A percentile compares a stretch with the other conserved stretches of the same genome.
phyloP scores from a whole-genome alignment of 2,888 invertebrate genomes.

The Carterocephalus palaemon region DNA sequence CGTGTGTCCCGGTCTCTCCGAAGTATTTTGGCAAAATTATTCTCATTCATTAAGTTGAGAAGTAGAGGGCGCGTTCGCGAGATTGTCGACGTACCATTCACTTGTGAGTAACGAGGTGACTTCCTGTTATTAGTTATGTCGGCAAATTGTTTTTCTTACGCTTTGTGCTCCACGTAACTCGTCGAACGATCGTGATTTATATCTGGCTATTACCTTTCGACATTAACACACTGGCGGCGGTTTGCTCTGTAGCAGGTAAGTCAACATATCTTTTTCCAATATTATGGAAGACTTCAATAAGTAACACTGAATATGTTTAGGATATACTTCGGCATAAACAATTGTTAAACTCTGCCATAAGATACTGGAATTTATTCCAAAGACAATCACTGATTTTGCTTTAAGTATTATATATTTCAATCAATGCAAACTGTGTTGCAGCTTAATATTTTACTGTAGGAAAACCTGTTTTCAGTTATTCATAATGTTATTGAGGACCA shows the following conservation, averaged over 20 bases:
- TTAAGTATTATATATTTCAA: too few relatives aligned
- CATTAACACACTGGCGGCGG: constrained; percentile 25
- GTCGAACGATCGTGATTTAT: constrained; percentile 24
- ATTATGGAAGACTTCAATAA: constrained; percentile 13
- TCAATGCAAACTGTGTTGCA: too few relatives aligned
- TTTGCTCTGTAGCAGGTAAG: constrained; percentile 13
- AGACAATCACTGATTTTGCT: too few relatives aligned
- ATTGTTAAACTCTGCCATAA: too few relatives aligned
- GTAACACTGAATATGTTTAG: constrained; percentile 7
- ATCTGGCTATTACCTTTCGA: constrained; percentile 19
- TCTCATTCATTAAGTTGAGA: constrained; percentile 77
- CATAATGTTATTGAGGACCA: too few relatives aligned
- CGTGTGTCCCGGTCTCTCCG: constrained; percentile 76
- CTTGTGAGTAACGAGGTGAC: constrained; percentile 76
- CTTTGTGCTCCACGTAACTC: constrained; percentile 45
- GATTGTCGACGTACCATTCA: constrained; percentile 75
- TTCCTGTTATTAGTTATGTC: constrained; percentile 75
- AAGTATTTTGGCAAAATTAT: constrained; percentile 79
- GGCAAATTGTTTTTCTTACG: constrained; percentile 71
- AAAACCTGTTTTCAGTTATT: too few relatives aligned
- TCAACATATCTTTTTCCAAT: constrained; percentile 16
- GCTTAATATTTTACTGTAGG: too few relatives aligned
- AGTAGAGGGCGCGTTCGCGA: constrained; percentile 68
- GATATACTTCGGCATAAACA: too few relatives aligned
- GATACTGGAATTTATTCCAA: too few relatives aligned